Evolutionary conservation across 2,888 invertebrate genomes (phyloP).

Genomic region (Drosophila longiperda): DNA sequence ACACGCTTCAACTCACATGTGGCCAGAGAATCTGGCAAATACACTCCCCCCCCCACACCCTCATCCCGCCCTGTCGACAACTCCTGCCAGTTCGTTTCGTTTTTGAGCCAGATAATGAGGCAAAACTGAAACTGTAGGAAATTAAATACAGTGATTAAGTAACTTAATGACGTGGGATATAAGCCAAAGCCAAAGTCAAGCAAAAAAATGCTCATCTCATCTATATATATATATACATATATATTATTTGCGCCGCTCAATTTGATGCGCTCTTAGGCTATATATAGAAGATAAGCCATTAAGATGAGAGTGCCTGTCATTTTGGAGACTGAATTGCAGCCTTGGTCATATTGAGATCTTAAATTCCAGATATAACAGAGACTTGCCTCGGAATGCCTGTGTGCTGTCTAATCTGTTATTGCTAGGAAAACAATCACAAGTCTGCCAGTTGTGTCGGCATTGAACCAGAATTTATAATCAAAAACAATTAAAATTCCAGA

Average conservation of each 20-base stretch:
- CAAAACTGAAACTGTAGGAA: constrained; percentile 62
- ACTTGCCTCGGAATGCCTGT: constrained; percentile 9
- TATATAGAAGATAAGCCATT: constrained; percentile 46
- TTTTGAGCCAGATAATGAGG: constrained; percentile 65
- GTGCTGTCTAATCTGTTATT: not conserved
- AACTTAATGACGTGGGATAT: constrained; percentile 79
- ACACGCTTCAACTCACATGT: constrained; percentile 72
- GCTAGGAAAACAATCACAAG: not conserved
- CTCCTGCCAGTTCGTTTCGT: constrained; percentile 30
- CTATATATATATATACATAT: not conserved
- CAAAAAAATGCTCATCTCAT: constrained; percentile 5
- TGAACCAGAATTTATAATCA: not conserved
- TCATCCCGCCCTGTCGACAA: not conserved
- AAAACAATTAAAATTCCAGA: not conserved
- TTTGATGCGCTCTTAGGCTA: constrained; percentile 18
- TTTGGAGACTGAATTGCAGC: constrained; percentile 37
- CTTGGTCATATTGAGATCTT: constrained; percentile 31
- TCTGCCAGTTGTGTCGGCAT: not conserved
- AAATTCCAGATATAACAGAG: constrained; percentile 4
- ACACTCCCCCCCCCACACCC: not conserved
- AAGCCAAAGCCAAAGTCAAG: constrained; percentile 15
- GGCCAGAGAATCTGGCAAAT: constrained; percentile 23
- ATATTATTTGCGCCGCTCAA: constrained; percentile 23
- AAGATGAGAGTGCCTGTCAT: constrained; percentile 31
- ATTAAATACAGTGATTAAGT: constrained; percentile 80